Percentiles rank a stretch among this genome's conserved stretches.
These are phyloP conservation scores for Altica lythri DNA, from an alignment of 2,888 invertebrate genomes.

Conservation along the genomic window DNA sequence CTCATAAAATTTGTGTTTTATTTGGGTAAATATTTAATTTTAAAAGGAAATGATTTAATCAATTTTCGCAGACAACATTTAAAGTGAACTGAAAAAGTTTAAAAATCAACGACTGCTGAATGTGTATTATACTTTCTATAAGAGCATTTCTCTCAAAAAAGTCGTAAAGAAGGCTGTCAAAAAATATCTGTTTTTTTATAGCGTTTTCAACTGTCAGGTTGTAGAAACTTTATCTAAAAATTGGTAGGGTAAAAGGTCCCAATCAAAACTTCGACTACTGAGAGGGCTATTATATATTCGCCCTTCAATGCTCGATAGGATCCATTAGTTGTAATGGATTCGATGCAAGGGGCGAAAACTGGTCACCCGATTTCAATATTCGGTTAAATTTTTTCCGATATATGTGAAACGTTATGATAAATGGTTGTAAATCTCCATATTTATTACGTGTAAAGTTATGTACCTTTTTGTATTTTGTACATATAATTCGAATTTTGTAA, in stretches of 20 bases:
- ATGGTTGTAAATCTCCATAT: no score
- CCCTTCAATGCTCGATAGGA: conserved; percentile 10
- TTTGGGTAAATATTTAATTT: no score
- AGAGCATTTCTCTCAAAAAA: not conserved
- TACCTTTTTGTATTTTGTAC: no score
- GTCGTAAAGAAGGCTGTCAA: not conserved
- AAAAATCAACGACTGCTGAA: not conserved
- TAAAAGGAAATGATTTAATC: no score
- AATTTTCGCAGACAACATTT: no score
- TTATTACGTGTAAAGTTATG: no score
- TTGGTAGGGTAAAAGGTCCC: conserved; percentile 8
- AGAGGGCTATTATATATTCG: conserved; percentile 24
- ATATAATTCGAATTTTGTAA: no score
- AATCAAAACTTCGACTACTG: conserved; percentile 23
- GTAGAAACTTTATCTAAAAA: conserved; percentile 5
- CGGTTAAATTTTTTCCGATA: not conserved
- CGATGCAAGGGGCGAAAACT: conserved; percentile 6
- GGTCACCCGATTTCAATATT: not conserved
- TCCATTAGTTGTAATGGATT: conserved; percentile 21
- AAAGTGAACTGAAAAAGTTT: no score
- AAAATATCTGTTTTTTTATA: conserved; percentile 8
- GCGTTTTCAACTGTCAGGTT: conserved; percentile 5
- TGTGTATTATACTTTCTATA: not conserved
- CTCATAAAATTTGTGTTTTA: no score
- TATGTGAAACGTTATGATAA: not conserved